These are phyloP conservation scores for Trochalopteron elliotii DNA, from an alignment of 2,113 vertebrate species.

Conservation along the genomic window DNA sequence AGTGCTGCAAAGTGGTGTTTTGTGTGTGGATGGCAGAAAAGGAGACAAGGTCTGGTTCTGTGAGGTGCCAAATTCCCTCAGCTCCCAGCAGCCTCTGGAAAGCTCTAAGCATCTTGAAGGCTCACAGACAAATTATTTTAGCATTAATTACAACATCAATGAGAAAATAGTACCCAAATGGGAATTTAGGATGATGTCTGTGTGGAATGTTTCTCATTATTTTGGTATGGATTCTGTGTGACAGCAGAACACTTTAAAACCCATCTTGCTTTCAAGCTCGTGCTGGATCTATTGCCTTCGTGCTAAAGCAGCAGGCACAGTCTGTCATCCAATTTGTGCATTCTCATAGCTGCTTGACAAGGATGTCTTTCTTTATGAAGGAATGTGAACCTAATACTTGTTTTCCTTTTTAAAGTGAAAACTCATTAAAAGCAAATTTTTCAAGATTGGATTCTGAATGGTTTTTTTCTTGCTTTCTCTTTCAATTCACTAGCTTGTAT, in stretches of 20 bases:
- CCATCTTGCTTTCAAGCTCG: neutral
- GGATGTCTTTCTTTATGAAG: neutral
- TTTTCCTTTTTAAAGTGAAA: conserved; percentile 7
- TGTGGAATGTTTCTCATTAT: conserved; percentile 27
- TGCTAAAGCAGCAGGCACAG: neutral
- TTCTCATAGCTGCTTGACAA: neutral
- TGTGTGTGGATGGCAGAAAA: neutral
- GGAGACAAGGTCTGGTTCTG: neutral
- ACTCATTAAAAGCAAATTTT: neutral
- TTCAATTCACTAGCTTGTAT: neutral
- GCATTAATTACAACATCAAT: conserved; percentile 60
- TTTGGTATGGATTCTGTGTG: conserved; percentile 2
- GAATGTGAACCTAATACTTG: neutral
- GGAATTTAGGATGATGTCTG: conserved; percentile 26
- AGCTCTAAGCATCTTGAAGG: conserved; percentile 31
- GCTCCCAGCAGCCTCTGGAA: conserved; percentile 22
- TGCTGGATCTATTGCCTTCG: neutral
- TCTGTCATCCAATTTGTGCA: neutral
- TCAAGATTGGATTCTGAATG: neutral
- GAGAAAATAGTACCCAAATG: conserved; percentile 43
- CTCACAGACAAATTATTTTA: conserved; percentile 36
- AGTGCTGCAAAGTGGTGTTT: neutral
- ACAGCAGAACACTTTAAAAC: conserved; percentile 23
- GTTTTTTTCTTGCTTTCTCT: neutral
- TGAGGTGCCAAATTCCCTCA: neutral